Evolutionary conservation across 2,888 invertebrate genomes (phyloP).

Genomic region (Idaea straminata): DNA sequence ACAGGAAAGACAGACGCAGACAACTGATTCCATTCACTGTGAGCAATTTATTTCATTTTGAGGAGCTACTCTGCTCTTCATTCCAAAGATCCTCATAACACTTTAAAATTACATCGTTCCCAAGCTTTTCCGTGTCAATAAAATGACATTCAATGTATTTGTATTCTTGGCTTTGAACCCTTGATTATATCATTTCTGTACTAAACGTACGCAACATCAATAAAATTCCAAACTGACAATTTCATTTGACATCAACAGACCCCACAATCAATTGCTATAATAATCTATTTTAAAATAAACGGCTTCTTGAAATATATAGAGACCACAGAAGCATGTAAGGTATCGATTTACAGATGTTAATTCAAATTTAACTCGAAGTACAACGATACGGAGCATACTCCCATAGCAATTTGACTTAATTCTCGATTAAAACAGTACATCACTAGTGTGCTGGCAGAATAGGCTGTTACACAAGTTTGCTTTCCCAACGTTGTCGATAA

Average conservation of each 20-base stretch:
- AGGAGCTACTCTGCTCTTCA: no score
- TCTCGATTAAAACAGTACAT: conserved; percentile 32
- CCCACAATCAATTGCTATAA: not conserved
- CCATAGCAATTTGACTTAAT: conserved; percentile 31
- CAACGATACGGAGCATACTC: conserved; percentile 12
- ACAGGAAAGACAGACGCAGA: no score
- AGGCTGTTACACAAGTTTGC: conserved; percentile 37
- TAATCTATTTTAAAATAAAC: conserved; percentile 9
- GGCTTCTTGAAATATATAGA: conserved; percentile 17
- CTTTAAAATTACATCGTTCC: not conserved
- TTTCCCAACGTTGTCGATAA: conserved; percentile 36
- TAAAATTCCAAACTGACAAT: not conserved
- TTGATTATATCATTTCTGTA: not conserved
- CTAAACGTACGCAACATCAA: not conserved
- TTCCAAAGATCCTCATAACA: not conserved
- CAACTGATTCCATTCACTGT: no score
- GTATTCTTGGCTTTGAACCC: not conserved
- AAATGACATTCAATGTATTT: not conserved
- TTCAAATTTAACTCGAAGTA: conserved; percentile 8
- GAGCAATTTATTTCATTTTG: no score
- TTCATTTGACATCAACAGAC: not conserved
- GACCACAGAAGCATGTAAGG: conserved; percentile 27
- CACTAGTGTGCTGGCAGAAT: conserved; percentile 28
- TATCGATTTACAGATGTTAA: conserved; percentile 31
- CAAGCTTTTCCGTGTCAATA: not conserved